These are phyloP conservation scores for Porites cylindrica DNA, from an alignment of 92 coral and sea anemone genomes.

Conservation along the genomic window DNA sequence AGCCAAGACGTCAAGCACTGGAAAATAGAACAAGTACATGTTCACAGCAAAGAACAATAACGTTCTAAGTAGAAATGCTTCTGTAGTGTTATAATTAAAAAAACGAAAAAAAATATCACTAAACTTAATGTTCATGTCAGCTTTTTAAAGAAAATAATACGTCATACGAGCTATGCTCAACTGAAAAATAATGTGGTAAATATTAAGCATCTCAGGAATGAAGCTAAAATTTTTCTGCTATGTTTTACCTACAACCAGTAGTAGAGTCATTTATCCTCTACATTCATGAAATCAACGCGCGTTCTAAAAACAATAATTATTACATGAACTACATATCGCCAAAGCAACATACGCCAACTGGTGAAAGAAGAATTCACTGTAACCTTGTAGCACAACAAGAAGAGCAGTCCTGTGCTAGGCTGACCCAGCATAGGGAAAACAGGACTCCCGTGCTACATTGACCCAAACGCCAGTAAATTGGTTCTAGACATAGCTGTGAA, in stretches of 20 bases:
- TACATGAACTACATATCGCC: background rate
- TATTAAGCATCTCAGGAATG: background rate
- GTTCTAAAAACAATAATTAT: background rate
- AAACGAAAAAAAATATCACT: background rate
- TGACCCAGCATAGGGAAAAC: no score
- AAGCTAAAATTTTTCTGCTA: background rate
- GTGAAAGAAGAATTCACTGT: background rate
- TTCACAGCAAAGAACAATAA: background rate
- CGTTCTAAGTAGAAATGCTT: background rate
- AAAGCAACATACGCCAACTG: background rate
- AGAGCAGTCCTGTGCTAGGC: background rate
- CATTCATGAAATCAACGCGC: background rate
- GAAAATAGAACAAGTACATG: background rate
- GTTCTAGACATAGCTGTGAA: no score
- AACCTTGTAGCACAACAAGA: background rate
- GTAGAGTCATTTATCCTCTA: background rate
- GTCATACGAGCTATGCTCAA: background rate
- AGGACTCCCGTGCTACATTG: no score
- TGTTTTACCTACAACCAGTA: background rate
- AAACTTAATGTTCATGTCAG: background rate
- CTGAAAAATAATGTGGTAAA: background rate
- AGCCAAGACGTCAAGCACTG: background rate
- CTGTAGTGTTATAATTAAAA: background rate
- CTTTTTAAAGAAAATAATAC: background rate
- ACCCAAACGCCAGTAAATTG: no score